phyloP scores from a whole-genome alignment of 2,797 vertebrate species.

The Malacoctenus gilli region DNA sequence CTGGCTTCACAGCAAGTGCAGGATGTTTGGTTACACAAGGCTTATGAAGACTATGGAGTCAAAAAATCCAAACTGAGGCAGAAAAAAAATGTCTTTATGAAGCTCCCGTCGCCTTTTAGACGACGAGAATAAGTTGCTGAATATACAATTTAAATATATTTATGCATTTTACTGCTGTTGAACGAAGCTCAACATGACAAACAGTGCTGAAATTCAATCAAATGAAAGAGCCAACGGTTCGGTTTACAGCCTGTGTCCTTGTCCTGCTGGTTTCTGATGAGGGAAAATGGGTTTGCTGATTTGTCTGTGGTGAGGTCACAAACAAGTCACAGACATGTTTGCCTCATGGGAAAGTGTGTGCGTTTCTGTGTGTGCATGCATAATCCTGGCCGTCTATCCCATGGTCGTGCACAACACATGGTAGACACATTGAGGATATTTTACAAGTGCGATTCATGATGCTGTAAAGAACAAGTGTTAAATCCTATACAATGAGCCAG shows the following conservation, averaged over 20 bases:
- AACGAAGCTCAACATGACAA: conserved; percentile 24
- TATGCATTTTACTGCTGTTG: conserved; percentile 11
- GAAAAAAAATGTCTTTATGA: background rate
- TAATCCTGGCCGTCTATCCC: conserved; percentile 39
- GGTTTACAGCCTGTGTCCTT: conserved; percentile 37
- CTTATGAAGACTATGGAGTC: conserved; percentile 26
- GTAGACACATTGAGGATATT: conserved; percentile 68
- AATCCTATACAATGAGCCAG: conserved; percentile 50
- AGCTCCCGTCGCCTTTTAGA: background rate
- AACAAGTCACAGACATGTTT: conserved; percentile 70
- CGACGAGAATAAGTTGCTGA: no score
- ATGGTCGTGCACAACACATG: conserved; percentile 64
- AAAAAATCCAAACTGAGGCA: conserved; percentile 27
- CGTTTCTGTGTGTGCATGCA: conserved; percentile 38
- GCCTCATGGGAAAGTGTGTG: conserved; percentile 56
- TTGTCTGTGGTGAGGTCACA: conserved; percentile 71
- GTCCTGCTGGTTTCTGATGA: conserved; percentile 44
- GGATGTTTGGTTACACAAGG: conserved; percentile 58
- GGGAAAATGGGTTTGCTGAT: conserved; percentile 53
- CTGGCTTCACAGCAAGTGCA: conserved; percentile 63
- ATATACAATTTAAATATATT: no score
- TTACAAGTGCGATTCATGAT: conserved; percentile 68
- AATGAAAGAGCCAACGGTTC: conserved; percentile 41
- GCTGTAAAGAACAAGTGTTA: conserved; percentile 53
- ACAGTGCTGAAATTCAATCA: conserved; percentile 28